Base-by-base conservation (phyloP, 92 coral and sea anemone species). In the Porites lobata region DNA sequence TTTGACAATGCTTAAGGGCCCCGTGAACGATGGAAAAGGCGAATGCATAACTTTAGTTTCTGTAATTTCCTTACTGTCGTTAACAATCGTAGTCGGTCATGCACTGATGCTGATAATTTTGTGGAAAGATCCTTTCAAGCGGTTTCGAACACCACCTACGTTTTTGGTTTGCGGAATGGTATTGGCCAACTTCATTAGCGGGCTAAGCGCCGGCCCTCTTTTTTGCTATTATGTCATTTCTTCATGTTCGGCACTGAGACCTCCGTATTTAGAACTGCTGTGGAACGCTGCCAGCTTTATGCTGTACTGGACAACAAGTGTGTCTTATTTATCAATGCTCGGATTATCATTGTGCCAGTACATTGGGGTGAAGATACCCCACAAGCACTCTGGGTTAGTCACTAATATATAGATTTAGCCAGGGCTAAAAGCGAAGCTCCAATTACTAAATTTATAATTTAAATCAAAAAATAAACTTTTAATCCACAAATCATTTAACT, bases 71-170 rank as follows among this genome's bases (percentile, higher is more conserved):
- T 51, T 85, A 0, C 64, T 85, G 6, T 85, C 89, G 2, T 12
- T 54, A 17, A 52, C 68, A 24, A 77, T 77, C 84, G 51, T 76
- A 10, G 3, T 53, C 20, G 83, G 89, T 19, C 89, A 85, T 59
- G 21, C 80, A 10, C 68, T 85, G 77, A 38, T 85, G 76, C 10
- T 85, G 20, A 66, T 65, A 47, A 77, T 85, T 1, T 11, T 85
- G 54, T 85, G 89, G 89, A 85, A 85, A 22, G 83, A 85, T 59
- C 84, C 89, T 24, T 76, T 85, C 24, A 85, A 66, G 53, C 83
- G 89, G 14, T 85, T 85, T 68, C 79, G 89, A 26, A 85, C 89
- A 2, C 63, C 89, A 1, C 77, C 89, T 38, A 85, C 83, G 1
- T 4, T 76, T 7, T 76, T 85, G 29, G 89, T 85, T 7, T 74